Evolutionary conservation across 2,797 vertebrate species (phyloP), one percentile per base, ranked within the genome.

Genomic region (Helarctos malayanus): DNA sequence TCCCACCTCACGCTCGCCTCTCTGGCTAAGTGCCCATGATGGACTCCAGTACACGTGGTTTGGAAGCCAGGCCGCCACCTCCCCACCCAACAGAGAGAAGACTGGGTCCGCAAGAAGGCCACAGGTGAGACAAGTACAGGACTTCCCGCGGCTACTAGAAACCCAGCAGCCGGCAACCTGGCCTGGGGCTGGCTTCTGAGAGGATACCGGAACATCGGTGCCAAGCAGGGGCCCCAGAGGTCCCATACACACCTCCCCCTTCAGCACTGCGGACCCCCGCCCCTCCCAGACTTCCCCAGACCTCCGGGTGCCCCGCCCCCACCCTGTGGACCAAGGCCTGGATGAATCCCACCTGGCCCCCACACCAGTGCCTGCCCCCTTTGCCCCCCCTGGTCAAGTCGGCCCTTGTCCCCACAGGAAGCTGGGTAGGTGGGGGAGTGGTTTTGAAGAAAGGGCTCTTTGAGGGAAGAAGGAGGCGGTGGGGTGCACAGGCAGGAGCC

Each of bases 31-130:
- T 3, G 38, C 81, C 71, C 13, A 63, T 0, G 45, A 56, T 23
- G 32, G 32, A 32, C 19, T 15, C 25, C 1, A 0, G 11, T 9
- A 3, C 6, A 10, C 15, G 16, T 11, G 8, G 5, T n/a, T 80
- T 38, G 25, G 54, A 10, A 47, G 35, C 35, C 7, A 57, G 45
- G 35, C 27, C 82, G 29, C 9, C n/a, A 35, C 12, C 27, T 32
- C 38, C 1, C 38, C 6, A 3, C 6, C 27, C 4, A 9, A 45
- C 1, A 38, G 21, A 41, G 14, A 35, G 27, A 13, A 41, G 19
- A 15, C 0, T 54, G 0, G 2, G 14, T 1, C 45, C 29, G 45
- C 52, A 76, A 12, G 52, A n/a, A 10, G 19, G 21, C 7, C 3
- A 35, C 61, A 1, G 11, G 38, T 4, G n/a, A 83, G 41, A 81